Percentiles rank a stretch among this genome's conserved stretches.
Conservation (phyloP, 2,888 invertebrate species). For the Acleris emargana region DNA sequence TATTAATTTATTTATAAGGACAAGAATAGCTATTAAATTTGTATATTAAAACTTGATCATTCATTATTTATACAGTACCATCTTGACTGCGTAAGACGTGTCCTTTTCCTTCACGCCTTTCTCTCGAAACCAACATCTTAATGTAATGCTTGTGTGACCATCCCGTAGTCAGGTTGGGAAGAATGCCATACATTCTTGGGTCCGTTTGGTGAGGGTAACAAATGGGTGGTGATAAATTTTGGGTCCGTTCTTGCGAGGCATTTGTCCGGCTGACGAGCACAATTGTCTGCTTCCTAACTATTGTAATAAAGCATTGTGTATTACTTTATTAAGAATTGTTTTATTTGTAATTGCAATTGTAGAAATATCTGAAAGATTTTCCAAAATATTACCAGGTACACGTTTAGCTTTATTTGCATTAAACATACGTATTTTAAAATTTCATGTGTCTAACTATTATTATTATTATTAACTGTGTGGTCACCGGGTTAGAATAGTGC, state of each 20-base stretch:
- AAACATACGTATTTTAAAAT: too few relatives aligned
- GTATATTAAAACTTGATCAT: too few relatives aligned
- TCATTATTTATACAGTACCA: too few relatives aligned
- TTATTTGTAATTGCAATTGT: conserved; percentile 1
- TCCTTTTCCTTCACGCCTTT: conserved; percentile 23
- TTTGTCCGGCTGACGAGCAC: conserved; percentile 64
- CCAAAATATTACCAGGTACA: too few relatives aligned
- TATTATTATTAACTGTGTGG: too few relatives aligned
- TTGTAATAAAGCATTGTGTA: conserved; percentile 38
- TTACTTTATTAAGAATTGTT: conserved; percentile 21
- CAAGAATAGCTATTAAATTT: too few relatives aligned
- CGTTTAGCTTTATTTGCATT: too few relatives aligned
- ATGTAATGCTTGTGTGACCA: conserved; percentile 33
- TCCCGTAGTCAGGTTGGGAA: conserved; percentile 39
- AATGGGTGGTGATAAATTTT: conserved; percentile 65
- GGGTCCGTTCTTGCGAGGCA: conserved; percentile 65
- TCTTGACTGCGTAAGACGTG: background rate
- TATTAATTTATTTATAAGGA: too few relatives aligned
- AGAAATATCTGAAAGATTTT: too few relatives aligned
- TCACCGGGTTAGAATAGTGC: too few relatives aligned
- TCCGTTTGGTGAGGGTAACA: conserved; percentile 57
- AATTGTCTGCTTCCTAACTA: conserved; percentile 53
- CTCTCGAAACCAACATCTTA: conserved; percentile 26
- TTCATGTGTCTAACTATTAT: too few relatives aligned
- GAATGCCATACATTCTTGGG: conserved; percentile 56